These are phyloP conservation scores for Drosophila crucigera DNA, from an alignment of 2,888 invertebrate species.

Conservation along the genomic window DNA sequence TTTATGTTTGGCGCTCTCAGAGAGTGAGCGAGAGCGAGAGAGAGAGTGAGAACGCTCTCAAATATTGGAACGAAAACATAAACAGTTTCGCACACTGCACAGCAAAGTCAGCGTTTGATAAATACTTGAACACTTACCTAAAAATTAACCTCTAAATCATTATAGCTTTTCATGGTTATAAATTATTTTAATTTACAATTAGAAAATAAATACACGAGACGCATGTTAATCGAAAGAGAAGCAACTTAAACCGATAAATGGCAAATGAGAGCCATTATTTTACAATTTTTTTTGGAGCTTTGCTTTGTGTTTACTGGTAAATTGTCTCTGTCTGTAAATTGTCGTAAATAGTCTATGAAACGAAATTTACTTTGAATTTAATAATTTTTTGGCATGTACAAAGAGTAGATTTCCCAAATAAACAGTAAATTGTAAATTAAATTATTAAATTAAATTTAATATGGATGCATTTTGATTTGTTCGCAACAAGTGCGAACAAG, in stretches of 20 bases:
- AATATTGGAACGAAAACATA: conserved; percentile 66
- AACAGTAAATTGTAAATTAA: not conserved
- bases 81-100: conserved; percentile 59
- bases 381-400: not conserved
- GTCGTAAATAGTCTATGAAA: not conserved
- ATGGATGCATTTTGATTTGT: not conserved
- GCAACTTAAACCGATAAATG: not conserved
- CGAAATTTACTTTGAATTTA: not conserved
- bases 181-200: not conserved
- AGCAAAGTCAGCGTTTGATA: not conserved
- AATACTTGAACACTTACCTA: not conserved
- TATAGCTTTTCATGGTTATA: not conserved
- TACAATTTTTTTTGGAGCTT: no score
- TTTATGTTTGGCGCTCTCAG: conserved; percentile 31
- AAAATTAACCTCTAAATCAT: not conserved
- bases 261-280: not conserved
- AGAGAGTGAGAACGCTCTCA: conserved; percentile 18
- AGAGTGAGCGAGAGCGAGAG: conserved; percentile 14
- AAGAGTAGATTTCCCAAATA: not conserved
- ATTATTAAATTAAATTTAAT: not conserved
- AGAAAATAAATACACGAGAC: not conserved
- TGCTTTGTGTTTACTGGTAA: not conserved
- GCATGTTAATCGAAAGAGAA: not conserved
- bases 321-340: not conserved
- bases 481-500: not conserved